phyloP scores from a whole-genome alignment of 2,797 vertebrate genomes.

The Amblyraja radiata region DNA sequence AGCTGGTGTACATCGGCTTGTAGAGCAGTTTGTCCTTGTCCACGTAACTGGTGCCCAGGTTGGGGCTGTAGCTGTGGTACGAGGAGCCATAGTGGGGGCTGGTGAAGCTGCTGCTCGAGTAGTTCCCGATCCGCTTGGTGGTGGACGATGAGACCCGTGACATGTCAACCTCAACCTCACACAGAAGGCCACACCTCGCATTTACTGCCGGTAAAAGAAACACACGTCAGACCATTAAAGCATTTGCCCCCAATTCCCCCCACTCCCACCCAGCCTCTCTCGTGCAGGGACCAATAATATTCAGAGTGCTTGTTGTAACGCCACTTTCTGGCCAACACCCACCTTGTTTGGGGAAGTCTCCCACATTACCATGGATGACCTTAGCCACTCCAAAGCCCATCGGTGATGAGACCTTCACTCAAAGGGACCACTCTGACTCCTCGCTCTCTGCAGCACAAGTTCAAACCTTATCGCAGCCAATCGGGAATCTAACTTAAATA shows the following conservation, averaged over 20 bases:
- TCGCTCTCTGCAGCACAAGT: background rate
- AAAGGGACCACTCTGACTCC: too few relatives aligned
- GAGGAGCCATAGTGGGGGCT: background rate
- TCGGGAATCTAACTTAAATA: too few relatives aligned
- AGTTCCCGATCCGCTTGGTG: background rate
- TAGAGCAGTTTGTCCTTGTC: background rate
- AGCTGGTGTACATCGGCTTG: background rate
- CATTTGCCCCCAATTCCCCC: background rate
- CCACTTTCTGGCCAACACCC: background rate
- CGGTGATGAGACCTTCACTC: too few relatives aligned
- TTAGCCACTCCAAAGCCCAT: too few relatives aligned
- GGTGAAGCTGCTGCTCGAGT: background rate
- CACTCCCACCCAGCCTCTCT: too few relatives aligned
- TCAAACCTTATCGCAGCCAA: too few relatives aligned
- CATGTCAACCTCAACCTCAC: background rate
- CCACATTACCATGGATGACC: too few relatives aligned
- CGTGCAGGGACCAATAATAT: background rate
- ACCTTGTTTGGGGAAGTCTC: too few relatives aligned
- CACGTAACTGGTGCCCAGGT: background rate
- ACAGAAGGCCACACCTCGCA: background rate
- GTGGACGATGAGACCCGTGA: conserved; percentile 17
- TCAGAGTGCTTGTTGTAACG: background rate
- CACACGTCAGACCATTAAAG: background rate
- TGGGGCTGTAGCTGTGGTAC: conserved; percentile 19
- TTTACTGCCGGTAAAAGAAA: conserved; percentile 23